Percentiles rank a stretch among this genome's conserved stretches.
phyloP scores from a whole-genome alignment of 1,140 invertebrate genomes.

The Pogonus chalceus region DNA sequence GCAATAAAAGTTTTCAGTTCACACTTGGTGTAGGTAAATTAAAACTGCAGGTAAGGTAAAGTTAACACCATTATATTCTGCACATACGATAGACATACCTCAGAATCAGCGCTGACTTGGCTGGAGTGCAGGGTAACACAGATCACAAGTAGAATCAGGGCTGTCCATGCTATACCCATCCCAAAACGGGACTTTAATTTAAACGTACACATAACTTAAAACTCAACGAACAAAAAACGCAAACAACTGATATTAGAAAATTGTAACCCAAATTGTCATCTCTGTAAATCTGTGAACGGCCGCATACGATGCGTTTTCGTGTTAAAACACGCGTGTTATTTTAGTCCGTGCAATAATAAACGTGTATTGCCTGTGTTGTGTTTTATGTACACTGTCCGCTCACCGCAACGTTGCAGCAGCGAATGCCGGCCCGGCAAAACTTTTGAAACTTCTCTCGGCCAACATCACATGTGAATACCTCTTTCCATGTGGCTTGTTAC shows the following conservation, averaged over 20 bases:
- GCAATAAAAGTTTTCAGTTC: too few relatives aligned
- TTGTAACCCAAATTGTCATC: not conserved
- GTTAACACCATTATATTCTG: not conserved
- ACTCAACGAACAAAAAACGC: not conserved
- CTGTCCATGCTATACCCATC: not conserved
- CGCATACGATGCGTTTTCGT: not conserved
- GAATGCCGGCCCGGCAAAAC: not conserved
- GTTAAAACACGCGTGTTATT: not conserved
- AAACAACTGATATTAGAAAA: not conserved
- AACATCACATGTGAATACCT: conserved; percentile 1
- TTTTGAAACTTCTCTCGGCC: conserved; percentile 3
- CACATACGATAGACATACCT: too few relatives aligned
- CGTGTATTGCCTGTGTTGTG: not conserved
- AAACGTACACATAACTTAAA: not conserved
- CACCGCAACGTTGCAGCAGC: conserved; percentile 2
- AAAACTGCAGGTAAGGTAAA: not conserved
- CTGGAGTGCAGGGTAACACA: not conserved
- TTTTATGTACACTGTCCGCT: not conserved
- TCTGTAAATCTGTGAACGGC: not conserved
- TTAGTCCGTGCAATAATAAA: not conserved
- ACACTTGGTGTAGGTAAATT: not conserved
- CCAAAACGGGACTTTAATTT: not conserved
- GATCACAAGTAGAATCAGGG: not conserved
- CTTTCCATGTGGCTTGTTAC: not conserved
- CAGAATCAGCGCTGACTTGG: conserved; percentile 2